Base-by-base conservation (phyloP, 1,140 invertebrate species). In the Trachymyrmex cornetzi region DNA sequence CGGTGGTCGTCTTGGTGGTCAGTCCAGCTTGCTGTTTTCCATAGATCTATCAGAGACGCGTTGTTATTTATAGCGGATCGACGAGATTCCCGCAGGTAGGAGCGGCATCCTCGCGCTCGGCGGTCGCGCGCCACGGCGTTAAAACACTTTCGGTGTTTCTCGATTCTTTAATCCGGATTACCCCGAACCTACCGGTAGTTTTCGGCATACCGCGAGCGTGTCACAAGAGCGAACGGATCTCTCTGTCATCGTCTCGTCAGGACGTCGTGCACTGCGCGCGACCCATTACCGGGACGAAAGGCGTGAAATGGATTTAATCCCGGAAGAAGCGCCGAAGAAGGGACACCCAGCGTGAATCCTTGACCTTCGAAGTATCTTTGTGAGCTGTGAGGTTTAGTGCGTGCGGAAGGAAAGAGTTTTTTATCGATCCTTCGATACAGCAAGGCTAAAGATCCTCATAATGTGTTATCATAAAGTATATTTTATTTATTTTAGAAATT, bases 151-250 rank as follows among this genome's bases (percentile, higher is more conserved):
- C 87, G 93, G 79, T 95, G 94, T 95, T 94, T 93, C 87, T 86
- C 90, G 92, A 94, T 93, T 92, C 86, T 92, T 93, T 94, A 94
- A 95, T 94, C 94, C 94, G 94, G 94, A 94, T 95, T 94, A 94
- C 87, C 88, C 66, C 89, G 88, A 93, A 93, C 88, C 93, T 93
- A 92, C 91, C 87, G 91, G 91, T 93, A 92, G 92, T 93, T 87
- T 57, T 90, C 69, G 14, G 63, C 24, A 50, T 64, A 57, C 71
- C 67, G 48, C 82, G 48, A 19, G 48, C 53, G 79, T 87, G 89
- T 89, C 77, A 66, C 87, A 84, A 38, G 55, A 90, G 53, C 72
- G 63, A 71, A 59, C 53, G 88, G 44, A 79, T 87, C 71, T 38
- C 50, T 24, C 72, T 64, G 75, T 67, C 72, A 66, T 61, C 80